Evolutionary conservation across 2,888 invertebrate species (phyloP).

Genomic region (Netelia melanura): DNA sequence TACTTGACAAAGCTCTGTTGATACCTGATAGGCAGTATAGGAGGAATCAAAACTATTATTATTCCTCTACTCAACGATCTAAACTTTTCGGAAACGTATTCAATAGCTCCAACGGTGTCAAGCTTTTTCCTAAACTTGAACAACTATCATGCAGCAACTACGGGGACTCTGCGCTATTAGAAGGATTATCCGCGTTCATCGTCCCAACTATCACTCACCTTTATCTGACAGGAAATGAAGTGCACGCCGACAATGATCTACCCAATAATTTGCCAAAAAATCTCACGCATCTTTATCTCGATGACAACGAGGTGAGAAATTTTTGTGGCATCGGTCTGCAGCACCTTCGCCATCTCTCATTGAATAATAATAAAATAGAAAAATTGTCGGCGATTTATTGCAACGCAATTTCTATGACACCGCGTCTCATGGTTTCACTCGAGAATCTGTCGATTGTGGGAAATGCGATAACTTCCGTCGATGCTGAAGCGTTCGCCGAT

Average conservation of each 20-base stretch:
- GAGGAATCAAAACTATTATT: not conserved
- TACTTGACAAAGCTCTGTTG: conserved; percentile 1
- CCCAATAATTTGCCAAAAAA: not conserved
- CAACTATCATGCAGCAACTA: conserved; percentile 24
- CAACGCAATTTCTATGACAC: conserved; percentile 12
- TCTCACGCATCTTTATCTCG: conserved; percentile 25
- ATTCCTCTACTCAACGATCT: no score
- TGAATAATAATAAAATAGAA: conserved; percentile 23
- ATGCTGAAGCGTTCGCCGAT: not conserved
- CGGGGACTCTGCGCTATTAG: not conserved
- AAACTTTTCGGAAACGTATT: no score
- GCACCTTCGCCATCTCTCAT: conserved; percentile 25
- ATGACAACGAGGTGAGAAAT: conserved; percentile 3
- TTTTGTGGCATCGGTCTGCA: not conserved
- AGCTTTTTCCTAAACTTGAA: not conserved
- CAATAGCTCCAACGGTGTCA: not conserved
- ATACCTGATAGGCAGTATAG: not conserved
- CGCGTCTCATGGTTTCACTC: not conserved
- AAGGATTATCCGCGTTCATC: not conserved
- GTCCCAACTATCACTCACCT: conserved; percentile 9
- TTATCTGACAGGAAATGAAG: not conserved
- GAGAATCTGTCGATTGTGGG: conserved; percentile 21
- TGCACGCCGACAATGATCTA: not conserved
- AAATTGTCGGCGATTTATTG: conserved; percentile 22
- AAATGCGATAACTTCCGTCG: not conserved